phyloP scores from a whole-genome alignment of 2,797 vertebrate genomes.

The Microchirus variegatus region DNA sequence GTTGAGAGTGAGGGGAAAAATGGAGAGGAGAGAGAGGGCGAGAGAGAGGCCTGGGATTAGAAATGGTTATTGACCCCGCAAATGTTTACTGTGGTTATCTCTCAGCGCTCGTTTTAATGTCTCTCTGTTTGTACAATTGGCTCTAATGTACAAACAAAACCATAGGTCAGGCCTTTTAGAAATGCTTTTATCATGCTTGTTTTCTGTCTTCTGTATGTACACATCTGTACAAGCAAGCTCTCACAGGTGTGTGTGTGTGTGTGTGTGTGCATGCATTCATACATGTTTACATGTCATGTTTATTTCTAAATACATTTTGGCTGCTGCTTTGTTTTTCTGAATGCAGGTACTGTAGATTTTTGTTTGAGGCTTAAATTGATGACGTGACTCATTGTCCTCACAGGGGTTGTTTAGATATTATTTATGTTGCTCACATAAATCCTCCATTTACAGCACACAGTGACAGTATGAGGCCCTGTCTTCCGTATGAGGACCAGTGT shows the following conservation, averaged over 20 bases:
- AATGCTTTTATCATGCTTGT: slow-evolving; percentile 1
- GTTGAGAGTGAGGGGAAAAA: slow-evolving; percentile 35
- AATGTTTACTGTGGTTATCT: slow-evolving; percentile 55
- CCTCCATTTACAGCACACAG: too few species aligned
- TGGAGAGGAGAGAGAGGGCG: slow-evolving; percentile 10
- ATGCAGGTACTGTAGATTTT: too few species aligned
- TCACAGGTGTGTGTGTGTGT: neutral
- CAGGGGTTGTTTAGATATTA: too few species aligned
- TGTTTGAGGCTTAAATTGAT: too few species aligned
- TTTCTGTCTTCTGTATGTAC: neutral
- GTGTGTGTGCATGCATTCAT: neutral
- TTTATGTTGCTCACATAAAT: too few species aligned
- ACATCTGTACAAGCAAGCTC: neutral
- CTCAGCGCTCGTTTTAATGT: slow-evolving; percentile 33
- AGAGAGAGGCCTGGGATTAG: slow-evolving; percentile 32
- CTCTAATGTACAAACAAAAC: slow-evolving; percentile 24
- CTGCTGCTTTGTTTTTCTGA: too few species aligned
- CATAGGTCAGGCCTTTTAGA: neutral
- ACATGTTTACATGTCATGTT: too few species aligned
- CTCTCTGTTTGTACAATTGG: slow-evolving; percentile 37
- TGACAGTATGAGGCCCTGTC: too few species aligned
- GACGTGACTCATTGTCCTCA: too few species aligned
- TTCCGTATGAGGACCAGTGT: too few species aligned
- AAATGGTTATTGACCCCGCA: slow-evolving; percentile 54
- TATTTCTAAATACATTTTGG: too few species aligned